phyloP scores from a whole-genome alignment of 1,140 invertebrate species.

The Myzus persicae region DNA sequence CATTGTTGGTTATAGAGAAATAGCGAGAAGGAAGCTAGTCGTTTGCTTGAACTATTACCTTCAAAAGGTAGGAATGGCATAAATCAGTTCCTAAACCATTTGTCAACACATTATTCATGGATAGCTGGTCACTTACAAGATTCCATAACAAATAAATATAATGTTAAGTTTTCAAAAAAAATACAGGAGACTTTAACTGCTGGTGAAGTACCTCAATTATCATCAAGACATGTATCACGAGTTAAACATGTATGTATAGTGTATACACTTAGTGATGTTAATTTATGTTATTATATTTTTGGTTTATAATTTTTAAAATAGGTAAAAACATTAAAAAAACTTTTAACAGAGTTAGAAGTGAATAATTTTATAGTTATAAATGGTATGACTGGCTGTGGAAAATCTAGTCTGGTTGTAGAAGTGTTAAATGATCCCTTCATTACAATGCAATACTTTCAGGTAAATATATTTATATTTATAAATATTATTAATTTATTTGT shows the following conservation, averaged over 20 bases:
- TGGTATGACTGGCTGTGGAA: conserved; percentile 77
- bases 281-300: conserved; percentile 44
- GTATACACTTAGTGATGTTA: not conserved
- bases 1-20: conserved; percentile 25
- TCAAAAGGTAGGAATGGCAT: conserved; percentile 16
- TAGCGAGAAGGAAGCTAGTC: not conserved
- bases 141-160: conserved; percentile 32
- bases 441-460: conserved; percentile 45
- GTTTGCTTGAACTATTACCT: conserved; percentile 41
- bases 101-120: conserved; percentile 56
- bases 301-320: conserved; percentile 60
- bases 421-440: conserved; percentile 64
- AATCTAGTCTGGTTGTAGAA: conserved; percentile 72
- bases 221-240: conserved; percentile 67
- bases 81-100: conserved; percentile 46
- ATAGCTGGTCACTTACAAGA: conserved; percentile 40
- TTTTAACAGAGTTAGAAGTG: conserved; percentile 65
- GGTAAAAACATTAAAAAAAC: conserved; percentile 65
- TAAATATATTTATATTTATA: not conserved
- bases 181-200: conserved; percentile 65
- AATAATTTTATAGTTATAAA: conserved; percentile 70
- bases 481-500: not conserved
- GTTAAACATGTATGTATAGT: conserved; percentile 63
- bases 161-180: not conserved
- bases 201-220: conserved; percentile 68